Evolutionary conservation across 2,113 vertebrate species (phyloP).

Genomic region (Phylloscopus trochilus): DNA sequence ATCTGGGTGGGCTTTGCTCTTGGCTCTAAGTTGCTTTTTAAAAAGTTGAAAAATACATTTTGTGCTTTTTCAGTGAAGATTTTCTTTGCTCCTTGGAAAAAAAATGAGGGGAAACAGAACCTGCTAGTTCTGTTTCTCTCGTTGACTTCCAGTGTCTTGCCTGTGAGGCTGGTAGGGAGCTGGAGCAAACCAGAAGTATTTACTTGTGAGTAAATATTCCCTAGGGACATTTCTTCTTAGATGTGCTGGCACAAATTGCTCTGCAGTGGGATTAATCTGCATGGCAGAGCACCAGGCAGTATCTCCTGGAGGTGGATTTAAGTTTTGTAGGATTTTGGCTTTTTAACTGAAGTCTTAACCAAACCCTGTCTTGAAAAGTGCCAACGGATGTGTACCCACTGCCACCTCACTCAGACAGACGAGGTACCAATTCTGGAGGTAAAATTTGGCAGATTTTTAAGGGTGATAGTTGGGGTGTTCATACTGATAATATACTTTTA

Average conservation of each 20-base stretch:
- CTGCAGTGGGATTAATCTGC: neutral
- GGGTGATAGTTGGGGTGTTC: neutral
- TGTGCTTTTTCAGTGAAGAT: neutral
- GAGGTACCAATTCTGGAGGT: neutral
- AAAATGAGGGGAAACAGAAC: neutral
- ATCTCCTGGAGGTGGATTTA: neutral
- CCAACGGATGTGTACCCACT: rapidly evolving
- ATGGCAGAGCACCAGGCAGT: neutral
- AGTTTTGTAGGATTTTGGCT: neutral
- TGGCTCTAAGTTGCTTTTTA: neutral
- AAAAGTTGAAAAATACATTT: neutral
- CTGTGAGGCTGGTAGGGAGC: neutral
- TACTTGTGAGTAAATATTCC: neutral
- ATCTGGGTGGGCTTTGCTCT: neutral
- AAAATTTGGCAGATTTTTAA: neutral
- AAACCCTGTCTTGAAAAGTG: neutral
- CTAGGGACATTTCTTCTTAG: neutral
- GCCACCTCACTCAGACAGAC: neutral
- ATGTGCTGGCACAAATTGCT: neutral
- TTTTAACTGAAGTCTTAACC: neutral
- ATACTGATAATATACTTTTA: neutral
- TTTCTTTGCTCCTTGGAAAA: neutral
- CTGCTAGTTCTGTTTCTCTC: neutral
- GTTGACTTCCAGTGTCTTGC: neutral
- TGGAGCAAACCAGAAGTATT: neutral